A percentile compares a stretch with the other conserved stretches of the same genome.
These are phyloP conservation scores for Varanus komodoensis DNA, from an alignment of 2,113 vertebrate genomes.

Conservation along the genomic window DNA sequence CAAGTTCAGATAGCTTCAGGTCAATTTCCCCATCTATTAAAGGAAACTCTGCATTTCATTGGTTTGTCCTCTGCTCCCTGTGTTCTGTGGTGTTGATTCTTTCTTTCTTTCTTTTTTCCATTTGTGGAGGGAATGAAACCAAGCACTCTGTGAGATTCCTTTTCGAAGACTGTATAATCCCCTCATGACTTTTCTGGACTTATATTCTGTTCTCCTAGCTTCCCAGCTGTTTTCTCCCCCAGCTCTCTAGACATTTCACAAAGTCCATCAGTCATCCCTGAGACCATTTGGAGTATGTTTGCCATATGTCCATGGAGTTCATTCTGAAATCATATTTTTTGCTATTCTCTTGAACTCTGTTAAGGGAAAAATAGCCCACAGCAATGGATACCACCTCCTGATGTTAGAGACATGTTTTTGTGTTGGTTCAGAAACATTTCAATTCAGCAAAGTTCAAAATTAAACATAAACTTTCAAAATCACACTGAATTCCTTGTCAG, in stretches of 20 bases:
- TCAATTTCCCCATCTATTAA: constrained; percentile 1
- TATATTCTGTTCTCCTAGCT: constrained; percentile 24
- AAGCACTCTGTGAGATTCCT: constrained; percentile 46
- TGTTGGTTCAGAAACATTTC: neutral
- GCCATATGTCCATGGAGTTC: constrained; percentile 15
- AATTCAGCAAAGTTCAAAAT: neutral
- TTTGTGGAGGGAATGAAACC: constrained; percentile 27
- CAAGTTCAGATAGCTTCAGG: neutral
- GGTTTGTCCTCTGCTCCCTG: constrained; percentile 39
- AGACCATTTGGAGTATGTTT: constrained; percentile 30
- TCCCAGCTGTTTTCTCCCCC: constrained; percentile 49
- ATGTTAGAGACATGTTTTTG: constrained; percentile 6
- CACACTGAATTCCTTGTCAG: neutral
- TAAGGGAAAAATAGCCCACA: neutral
- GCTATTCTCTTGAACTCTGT: neutral
- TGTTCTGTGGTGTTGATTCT: constrained; percentile 16
- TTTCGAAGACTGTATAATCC: constrained; percentile 53
- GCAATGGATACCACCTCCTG: neutral
- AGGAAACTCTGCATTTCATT: constrained; percentile 25
- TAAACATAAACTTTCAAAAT: neutral
- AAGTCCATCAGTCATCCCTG: constrained; percentile 40
- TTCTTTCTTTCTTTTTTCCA: constrained; percentile 36
- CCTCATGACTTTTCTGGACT: constrained; percentile 28
- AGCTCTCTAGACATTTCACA: constrained; percentile 44
- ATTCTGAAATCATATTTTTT: neutral